phyloP scores from a whole-genome alignment of 2,797 vertebrate genomes.

The Harpagifer antarcticus region DNA sequence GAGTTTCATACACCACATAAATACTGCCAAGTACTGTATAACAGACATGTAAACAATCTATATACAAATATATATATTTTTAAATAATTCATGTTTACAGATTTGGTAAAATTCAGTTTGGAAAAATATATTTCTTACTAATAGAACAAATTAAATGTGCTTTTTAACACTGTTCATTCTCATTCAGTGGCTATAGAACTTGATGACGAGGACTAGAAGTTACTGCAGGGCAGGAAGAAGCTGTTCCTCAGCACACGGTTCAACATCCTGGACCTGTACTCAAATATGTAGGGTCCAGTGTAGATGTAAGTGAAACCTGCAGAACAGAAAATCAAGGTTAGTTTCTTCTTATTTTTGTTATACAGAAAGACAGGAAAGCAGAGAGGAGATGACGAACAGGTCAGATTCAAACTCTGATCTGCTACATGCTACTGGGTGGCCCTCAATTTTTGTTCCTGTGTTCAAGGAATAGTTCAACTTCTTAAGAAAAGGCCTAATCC shows the following conservation, averaged over 20 bases:
- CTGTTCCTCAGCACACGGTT: conserved; percentile 64
- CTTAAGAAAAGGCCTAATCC: not conserved
- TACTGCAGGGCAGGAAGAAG: conserved; percentile 76
- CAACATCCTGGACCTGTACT: conserved; percentile 56
- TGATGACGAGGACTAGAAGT: conserved; percentile 49
- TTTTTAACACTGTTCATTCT: conserved; percentile 1
- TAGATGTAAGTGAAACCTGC: conserved; percentile 78
- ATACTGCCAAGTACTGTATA: not conserved
- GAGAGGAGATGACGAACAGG: no score
- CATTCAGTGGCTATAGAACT: not conserved
- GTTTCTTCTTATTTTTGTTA: not conserved
- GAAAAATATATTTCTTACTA: conserved; percentile 2
- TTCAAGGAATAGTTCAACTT: not conserved
- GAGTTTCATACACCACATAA: not conserved
- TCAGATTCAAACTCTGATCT: no score
- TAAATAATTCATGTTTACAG: not conserved
- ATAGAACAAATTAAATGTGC: not conserved
- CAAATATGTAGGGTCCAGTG: conserved; percentile 70
- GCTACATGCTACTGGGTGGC: no score
- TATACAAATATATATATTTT: not conserved
- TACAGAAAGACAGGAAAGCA: conserved; percentile 5
- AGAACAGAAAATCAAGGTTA: conserved; percentile 24
- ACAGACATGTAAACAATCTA: not conserved
- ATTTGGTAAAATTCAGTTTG: not conserved
- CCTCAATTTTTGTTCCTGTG: not conserved